Base-by-base conservation (phyloP, 2,797 vertebrate genomes). In the Trichosurus vulpecula region DNA sequence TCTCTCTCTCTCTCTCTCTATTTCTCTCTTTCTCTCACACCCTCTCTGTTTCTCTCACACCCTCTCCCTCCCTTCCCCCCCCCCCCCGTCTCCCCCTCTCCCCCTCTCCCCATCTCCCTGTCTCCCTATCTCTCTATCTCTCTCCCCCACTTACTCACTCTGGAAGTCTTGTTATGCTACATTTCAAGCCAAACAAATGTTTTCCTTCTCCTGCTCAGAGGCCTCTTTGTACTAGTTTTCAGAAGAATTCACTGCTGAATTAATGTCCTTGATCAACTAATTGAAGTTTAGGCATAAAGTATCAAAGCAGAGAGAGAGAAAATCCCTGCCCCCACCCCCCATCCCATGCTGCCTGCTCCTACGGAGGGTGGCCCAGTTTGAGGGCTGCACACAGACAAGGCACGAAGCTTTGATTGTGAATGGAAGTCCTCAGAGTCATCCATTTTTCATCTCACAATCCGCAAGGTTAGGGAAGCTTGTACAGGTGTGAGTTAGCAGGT, bases 401-500 rank as follows among this genome's bases (percentile, higher is more conserved):
- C 54, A 0, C 91, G 91, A 30, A 93, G 98, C 99, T 99, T 99
- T 99, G 99, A 99, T 98, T 98, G 98, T 9, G 95, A 98, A 98
- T 97, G 98, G 97, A 98, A 98, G 97, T 98, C 99, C 98, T 98
- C 4, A 0, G 99, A 99, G 99, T 99, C 98, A 99, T 99, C 98
- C 98, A 99, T 99, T 98, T 99, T 99, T 99, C 98, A 99, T 98
- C 96, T 57, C 54, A 52, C 93, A 90, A 90, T 98, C 98, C 87
- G 92, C 89, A 56, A 98, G 99, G 99, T 98, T 97, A 98, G 98
- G 96, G 98, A 98, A 97, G 98, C 98, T 98, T 98, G 98, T 99
- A 98, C 99, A 99, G 99, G 99, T 99, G 99, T 98, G 98, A 98
- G 99, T 97, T 95, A 98, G 99, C 99, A 99, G 99, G 99, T 99